Conservation (phyloP, 35 echinoderm and acorn worm genomes). For the Diadema setosum region DNA sequence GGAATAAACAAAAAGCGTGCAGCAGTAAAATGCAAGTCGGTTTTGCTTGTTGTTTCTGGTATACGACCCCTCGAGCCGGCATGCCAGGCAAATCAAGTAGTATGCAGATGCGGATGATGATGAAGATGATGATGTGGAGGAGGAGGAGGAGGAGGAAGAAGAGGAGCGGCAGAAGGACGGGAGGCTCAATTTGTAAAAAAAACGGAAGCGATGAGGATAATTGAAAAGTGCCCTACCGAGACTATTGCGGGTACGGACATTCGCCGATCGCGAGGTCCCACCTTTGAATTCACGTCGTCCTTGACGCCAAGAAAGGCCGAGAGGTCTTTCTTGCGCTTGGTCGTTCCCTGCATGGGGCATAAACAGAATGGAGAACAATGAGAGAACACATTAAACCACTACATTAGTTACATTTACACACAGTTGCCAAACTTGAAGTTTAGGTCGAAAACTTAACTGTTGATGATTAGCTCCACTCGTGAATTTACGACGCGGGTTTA, state of each 20-base stretch:
- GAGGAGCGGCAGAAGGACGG: neutral
- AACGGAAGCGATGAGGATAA: neutral
- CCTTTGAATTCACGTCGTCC: neutral
- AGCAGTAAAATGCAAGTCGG: too few relatives aligned
- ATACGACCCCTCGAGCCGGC: neutral
- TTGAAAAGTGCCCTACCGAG: neutral
- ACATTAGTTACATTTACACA: too few relatives aligned
- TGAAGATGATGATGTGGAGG: neutral
- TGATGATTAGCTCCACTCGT: too few relatives aligned
- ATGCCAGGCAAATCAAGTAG: neutral
- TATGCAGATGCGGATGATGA: neutral
- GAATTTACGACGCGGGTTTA: too few relatives aligned
- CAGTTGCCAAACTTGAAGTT: too few relatives aligned
- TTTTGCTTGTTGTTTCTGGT: neutral
- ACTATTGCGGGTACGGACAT: constrained; percentile 31
- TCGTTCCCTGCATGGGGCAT: neutral
- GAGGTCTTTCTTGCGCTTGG: neutral
- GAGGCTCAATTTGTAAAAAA: too few relatives aligned
- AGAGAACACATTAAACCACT: too few relatives aligned
- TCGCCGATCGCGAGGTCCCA: constrained; percentile 13
- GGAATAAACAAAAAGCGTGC: too few relatives aligned
- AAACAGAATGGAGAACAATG: neutral
- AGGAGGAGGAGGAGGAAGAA: neutral
- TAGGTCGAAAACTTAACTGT: too few relatives aligned
- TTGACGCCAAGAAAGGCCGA: constrained; percentile 2